Base-by-base conservation (phyloP, 1,140 invertebrate species). In the Maniola jurtina region DNA sequence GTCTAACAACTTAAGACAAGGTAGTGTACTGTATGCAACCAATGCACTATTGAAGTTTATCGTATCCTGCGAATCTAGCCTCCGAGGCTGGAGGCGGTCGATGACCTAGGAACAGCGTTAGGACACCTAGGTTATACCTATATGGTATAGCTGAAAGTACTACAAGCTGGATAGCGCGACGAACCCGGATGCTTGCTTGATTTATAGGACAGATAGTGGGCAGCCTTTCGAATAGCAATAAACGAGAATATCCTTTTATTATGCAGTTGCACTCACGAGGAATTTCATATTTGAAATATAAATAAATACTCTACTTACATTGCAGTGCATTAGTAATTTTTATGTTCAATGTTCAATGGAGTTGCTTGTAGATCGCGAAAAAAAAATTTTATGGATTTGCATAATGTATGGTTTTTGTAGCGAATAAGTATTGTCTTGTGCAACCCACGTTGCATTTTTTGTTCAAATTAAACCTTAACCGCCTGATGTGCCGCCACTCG, bases 31-130 rank as follows among this genome's bases (percentile, higher is more conserved):
- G 52, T 65, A 66, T 73, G 76, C 78, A 88, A 80, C 82, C 80
- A 85, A 86, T 84, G 83, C 79, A 84, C 81, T 81, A 82, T 83
- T 87, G 79, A 87, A 89, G 82, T 87, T 86, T 86, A 86, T 88
- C 77, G 83, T 86, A 86, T 86, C 86, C 86, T 84, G 84, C 80
- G 76, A 87, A 87, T 84, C 83, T 86, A 80, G 77, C 75, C 76
- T 76, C 70, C 73, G 72, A 73, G 82, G 72, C 79, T 78, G 63
- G 70, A 71, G 52, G 55, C 77, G 83, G 83, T 87, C 84, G 76
- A 76, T 68, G 83, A 87, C 86, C 83, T 77, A 72, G 81, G 84
- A 84, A 82, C 83, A 77, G 69, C 80, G 84, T 84, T 82, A 80
- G 80, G 84, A 77, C 77, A 84, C 78, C 75, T 83, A 84, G 75